Base-by-base conservation (phyloP, 2,888 invertebrate species). In the Drosophila longiperda region DNA sequence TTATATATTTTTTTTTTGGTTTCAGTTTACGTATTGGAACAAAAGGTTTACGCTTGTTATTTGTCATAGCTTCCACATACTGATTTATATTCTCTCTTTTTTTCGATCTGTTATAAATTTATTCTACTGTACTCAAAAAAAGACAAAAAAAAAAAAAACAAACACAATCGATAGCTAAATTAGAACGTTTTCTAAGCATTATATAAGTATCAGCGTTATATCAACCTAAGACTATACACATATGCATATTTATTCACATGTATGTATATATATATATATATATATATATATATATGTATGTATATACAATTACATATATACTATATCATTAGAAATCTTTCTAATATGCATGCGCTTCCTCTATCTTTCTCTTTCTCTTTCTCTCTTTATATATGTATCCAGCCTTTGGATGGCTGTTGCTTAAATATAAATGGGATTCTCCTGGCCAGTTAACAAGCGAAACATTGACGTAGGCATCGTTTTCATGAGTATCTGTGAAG, bases 381-480 rank as follows among this genome's bases (percentile, higher is more conserved):
- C 2, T 26, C 20, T 20, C 11, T 23, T 20, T 45, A 12, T 17
- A n/a, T 55, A 8, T 52, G 8, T 40, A 49, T 42, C 12, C 45
- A 38, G 42, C 12, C 48, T 42, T 57, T 49, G 61, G 42, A 50
- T 71, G 62, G 50, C 52, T 59, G 59, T 66, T 73, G 66, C 79
- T 95, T 97, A 99, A 94, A 99, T 99, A 94, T 99, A 99, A 94
- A 99, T 97, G 87, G 99, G 99, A 93, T 98, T 98, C 94, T 99
- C 99, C 94, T 99, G 99, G 73, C 99, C 99, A 87, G 99, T 99
- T 92, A 99, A 95, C 92, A 99, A 95, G 91, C 99, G 96, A 95
- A 99, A 99, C 98, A 99, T 99, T 82, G 99, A 99, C 83, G 99
- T 99, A 90, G 99, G 99, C 99, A 99, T 99, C 73, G 99, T 99